Base-by-base conservation (phyloP, 1,140 invertebrate genomes). In the Proctacanthus coquilletti region DNA sequence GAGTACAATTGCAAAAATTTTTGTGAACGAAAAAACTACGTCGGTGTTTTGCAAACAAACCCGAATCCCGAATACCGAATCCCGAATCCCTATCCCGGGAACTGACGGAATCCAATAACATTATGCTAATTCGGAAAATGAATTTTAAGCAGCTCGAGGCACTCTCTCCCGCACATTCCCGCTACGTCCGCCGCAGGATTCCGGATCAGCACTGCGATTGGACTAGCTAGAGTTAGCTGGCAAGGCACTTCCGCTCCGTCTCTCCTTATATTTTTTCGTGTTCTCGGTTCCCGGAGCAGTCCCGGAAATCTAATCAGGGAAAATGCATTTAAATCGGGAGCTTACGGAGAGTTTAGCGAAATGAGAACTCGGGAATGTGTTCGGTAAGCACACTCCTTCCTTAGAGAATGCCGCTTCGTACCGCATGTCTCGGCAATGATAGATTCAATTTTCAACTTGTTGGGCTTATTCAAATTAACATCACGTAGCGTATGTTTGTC, bases 361-460 rank as follows among this genome's bases (percentile, higher is more conserved):
- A 27, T 9, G 23, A 13, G 23, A 27, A 27, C 8, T 27, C 8
- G 23, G 13, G 8, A 27, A 13, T 8, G 23, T 27, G 23, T 27
- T 8, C 8, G 23, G 23, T 27, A 13, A 13, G 23, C 13, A 13
- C 23, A 27, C 13, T 27, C 23, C 23, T 13, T 27, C 23, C 23
- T n/a, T n/a, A n/a, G n/a, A n/a, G n/a, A 13, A 13, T 27, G 13
- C 13, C 23, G 23, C 23, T 9, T 9, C 23, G 13, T 8, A 27
- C 8, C 23, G 8, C 23, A 27, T 13, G 23, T 27, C n/a, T 27
- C 8, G 13, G 13, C 13, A 27, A 13, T 27, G 23, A 27, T 13
- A 27, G 23, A 27, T 27, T 27, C 23, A 27, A 27, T 27, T 27
- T 27, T 27, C 23, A 27, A 27, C 23, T 27, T 27, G 23, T 27